phyloP scores from a whole-genome alignment of 2,113 vertebrate species.

The Chinchilla lanigera region DNA sequence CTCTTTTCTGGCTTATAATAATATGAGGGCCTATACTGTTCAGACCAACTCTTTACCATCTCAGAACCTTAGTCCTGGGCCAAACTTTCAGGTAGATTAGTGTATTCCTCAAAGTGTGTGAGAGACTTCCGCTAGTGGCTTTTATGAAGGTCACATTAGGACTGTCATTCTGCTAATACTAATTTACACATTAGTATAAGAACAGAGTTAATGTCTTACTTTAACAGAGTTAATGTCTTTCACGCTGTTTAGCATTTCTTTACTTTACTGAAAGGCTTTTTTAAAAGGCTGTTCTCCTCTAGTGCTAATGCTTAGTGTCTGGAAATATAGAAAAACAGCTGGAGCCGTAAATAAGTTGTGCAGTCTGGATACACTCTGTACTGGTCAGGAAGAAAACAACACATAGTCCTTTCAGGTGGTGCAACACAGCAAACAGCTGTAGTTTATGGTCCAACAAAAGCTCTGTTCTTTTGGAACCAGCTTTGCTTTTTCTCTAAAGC shows the following conservation, averaged over 20 bases:
- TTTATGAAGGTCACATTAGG: not conserved
- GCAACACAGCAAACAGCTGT: conserved; percentile 31
- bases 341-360: conserved; percentile 12
- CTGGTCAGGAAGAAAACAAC: conserved; percentile 51
- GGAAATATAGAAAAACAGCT: conserved; percentile 48
- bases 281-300: not conserved
- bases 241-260: not conserved
- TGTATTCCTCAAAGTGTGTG: not conserved
- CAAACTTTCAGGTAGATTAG: not conserved
- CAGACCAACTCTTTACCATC: not conserved
- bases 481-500: conserved; percentile 59
- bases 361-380: conserved; percentile 30
- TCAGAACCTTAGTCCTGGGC: not conserved
- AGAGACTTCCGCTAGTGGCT: not conserved
- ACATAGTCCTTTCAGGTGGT: conserved; percentile 60
- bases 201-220: not conserved
- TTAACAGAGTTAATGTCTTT: no score
- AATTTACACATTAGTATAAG: not conserved
- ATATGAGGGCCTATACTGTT: not conserved
- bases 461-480: conserved; percentile 57
- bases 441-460: conserved; percentile 28
- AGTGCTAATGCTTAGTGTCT: not conserved
- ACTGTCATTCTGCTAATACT: not conserved
- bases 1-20: not conserved
- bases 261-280: not conserved